These are phyloP conservation scores for Clarias pachynema DNA, from an alignment of 2,797 vertebrate species.

Conservation along the genomic window DNA sequence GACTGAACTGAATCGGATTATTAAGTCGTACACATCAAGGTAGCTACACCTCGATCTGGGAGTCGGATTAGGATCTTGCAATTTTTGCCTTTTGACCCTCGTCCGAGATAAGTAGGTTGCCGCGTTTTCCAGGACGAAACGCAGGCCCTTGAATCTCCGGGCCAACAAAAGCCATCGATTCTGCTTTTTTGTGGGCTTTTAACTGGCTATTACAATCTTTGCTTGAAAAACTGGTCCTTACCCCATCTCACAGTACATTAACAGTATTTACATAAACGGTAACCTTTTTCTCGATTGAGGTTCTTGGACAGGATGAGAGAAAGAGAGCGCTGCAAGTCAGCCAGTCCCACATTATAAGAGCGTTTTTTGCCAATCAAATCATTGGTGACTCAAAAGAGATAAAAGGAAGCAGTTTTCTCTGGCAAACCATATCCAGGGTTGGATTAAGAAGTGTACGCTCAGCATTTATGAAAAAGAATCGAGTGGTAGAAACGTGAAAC, in stretches of 20 bases:
- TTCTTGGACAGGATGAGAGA: conserved; percentile 11
- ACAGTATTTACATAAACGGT: conserved; percentile 10
- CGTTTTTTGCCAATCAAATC: conserved; percentile 11
- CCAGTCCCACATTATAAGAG: not conserved
- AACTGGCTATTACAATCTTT: not conserved
- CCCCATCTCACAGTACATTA: conserved; percentile 15
- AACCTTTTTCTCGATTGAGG: not conserved
- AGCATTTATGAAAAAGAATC: not conserved
- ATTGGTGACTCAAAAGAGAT: conserved; percentile 17
- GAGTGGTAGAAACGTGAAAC: not conserved
- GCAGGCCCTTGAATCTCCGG: not conserved
- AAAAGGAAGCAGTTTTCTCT: conserved; percentile 15
- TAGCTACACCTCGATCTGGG: not conserved
- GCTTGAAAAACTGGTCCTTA: not conserved
- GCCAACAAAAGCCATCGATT: not conserved
- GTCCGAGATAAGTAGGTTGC: conserved; percentile 1
- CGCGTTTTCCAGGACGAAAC: not conserved
- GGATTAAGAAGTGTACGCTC: conserved; percentile 24
- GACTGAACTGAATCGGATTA: not conserved
- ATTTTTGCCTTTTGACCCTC: not conserved
- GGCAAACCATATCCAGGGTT: not conserved
- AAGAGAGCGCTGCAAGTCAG: not conserved
- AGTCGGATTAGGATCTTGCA: not conserved
- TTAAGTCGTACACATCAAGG: not conserved
- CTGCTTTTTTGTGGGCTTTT: not conserved